Percentiles rank a stretch among this genome's conserved stretches.
Evolutionary conservation across 92 coral and sea anemone species (phyloP).

Genomic region (Zoanthus sansibaricus): DNA sequence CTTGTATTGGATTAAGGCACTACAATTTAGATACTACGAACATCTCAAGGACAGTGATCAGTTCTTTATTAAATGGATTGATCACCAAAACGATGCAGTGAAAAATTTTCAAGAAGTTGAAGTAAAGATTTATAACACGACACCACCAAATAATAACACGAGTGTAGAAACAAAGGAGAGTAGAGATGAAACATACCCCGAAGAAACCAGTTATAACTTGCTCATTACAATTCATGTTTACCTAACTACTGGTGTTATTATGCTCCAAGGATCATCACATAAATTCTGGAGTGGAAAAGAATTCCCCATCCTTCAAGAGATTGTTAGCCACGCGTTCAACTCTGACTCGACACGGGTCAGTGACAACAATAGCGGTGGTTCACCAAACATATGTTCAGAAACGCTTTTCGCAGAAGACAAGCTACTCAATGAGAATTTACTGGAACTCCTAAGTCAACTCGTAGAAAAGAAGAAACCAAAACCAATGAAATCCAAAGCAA

Average conservation of each 20-base stretch:
- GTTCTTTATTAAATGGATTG: constrained; percentile 6
- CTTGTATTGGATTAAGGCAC: background rate
- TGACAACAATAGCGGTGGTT: too few relatives aligned
- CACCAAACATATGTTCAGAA: too few relatives aligned
- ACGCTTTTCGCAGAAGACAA: too few relatives aligned
- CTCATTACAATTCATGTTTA: constrained; percentile 1
- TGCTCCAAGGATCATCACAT: constrained; percentile 14
- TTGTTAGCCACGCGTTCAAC: background rate
- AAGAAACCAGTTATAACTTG: background rate
- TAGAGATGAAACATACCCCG: background rate
- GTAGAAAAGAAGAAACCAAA: too few relatives aligned
- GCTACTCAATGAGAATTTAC: too few relatives aligned
- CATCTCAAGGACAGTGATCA: background rate
- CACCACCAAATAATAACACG: background rate
- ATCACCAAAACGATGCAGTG: background rate
- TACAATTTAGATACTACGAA: background rate
- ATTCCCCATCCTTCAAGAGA: constrained; percentile 21
- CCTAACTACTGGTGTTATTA: constrained; percentile 20
- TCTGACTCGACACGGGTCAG: background rate
- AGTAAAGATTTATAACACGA: background rate
- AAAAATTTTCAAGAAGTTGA: constrained; percentile 1
- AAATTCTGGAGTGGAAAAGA: constrained; percentile 18
- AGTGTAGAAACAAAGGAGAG: background rate
- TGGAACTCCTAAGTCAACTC: too few relatives aligned
- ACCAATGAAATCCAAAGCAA: too few relatives aligned